Base-by-base conservation (phyloP, 2,888 invertebrate species). In the Acronicta aceris region DNA sequence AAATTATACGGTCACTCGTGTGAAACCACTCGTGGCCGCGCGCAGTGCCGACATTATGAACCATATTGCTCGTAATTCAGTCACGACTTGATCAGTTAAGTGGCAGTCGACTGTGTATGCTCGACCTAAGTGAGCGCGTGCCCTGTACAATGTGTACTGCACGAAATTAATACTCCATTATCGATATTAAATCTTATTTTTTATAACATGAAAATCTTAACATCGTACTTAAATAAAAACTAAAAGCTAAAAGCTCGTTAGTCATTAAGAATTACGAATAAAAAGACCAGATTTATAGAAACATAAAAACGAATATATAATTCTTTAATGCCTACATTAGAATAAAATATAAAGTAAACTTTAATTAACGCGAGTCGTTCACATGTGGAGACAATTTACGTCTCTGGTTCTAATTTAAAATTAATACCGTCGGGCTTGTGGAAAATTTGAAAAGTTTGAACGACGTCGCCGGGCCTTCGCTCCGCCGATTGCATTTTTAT, bases 391-490 rank as follows among this genome's bases (percentile, higher is more conserved):
- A 87, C 85, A 88, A 89, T 88, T 89, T 88, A 88, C 84, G 85
- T 86, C 84, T 87, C 83, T 76, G 84, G 76, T 74, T 89, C 87
- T 89, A 90, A 92, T 93, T 91, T 92, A 91, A 92, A 92, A 93
- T 91, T 89, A 91, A 92, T 92, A 89, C 89, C 83, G 85, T 82
- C 81, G 85, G 84, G 86, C 83, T 86, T 84, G 89, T 88, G 87
- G 93, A 89, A 93, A 93, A 94, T 94, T 93, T 93, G 89, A 93
- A 94, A 94, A 94, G 94, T 94, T 94, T 91, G 81, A 90, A 93
- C 91, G 92, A 90, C 88, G 85, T 84, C 87, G 86, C 78, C 85
- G 83, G 81, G 88, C 87, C 87, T 86, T 79, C 83, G 88, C 86
- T 84, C 82, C 85, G 86, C 82, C 90, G 89, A 92, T 92, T 91